Evolutionary conservation across 2,888 invertebrate genomes (phyloP), one percentile per base, ranked within the genome.

Genomic region (Electrophaes corylata): DNA sequence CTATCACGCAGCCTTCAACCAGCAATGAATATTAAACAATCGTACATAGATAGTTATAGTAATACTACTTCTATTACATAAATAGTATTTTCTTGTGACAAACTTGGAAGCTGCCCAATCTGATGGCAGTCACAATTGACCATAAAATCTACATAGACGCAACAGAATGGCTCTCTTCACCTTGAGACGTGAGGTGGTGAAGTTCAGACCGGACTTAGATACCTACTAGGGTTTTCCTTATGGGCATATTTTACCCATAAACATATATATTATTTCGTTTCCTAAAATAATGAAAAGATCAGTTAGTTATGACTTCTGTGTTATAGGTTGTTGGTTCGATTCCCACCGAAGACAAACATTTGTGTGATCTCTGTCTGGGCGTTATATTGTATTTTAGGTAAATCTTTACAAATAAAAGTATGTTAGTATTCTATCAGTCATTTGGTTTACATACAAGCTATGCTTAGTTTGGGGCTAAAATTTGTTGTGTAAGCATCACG

Each of bases 131-230:
- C 51, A 55, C 47, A 55, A 47, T 31, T 55, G 50, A 11, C 50
- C 47, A 51, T 60, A 56, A 60, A 60, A 55, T 62, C 51, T 46
- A 53, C 57, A 57, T 51, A 33, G 49, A 62, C 52, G 48, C 53
- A 60, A 53, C 60, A 59, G 47, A 46, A 51, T 55, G 43, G 37
- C 44, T 47, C 35, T 56, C 54, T 57, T 61, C 61, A 60, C 62
- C 63, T 67, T 64, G 70, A 29, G 46, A 60, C 55, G 55, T 60
- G 60, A 51, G 39, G n/a, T 55, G 59, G 43, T 37, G 19, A 35
- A 46, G 50, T 46, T 46, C 46, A 57, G 14, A 35, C 5, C 4
- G 26, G 2, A 35, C 14, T 31, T 5, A 41, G 12, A 48, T 41
- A 40, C 14, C 18, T 40, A 19, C 16, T 44, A 26, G 33, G 26